Percentiles rank a stretch among this genome's conserved stretches.
These are phyloP conservation scores for Maylandia zebra DNA, from an alignment of 2,113 vertebrate genomes.

Conservation along the genomic window DNA sequence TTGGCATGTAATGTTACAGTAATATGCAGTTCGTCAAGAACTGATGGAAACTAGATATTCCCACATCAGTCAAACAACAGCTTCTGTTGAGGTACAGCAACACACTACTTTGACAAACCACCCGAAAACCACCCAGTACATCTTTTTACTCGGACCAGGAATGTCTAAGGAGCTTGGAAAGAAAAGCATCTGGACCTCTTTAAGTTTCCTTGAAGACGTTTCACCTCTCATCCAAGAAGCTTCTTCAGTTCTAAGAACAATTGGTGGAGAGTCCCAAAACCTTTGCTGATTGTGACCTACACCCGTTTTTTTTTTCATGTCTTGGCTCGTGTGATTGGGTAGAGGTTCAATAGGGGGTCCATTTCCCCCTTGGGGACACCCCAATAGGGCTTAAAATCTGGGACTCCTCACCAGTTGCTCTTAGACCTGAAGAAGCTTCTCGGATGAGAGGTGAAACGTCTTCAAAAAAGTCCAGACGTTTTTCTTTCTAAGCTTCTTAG, in stretches of 20 bases:
- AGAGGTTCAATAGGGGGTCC: fast-evolving
- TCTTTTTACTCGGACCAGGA: neutral
- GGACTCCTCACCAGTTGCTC: neutral
- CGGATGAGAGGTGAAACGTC: neutral
- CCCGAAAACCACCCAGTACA: neutral
- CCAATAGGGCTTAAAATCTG: neutral
- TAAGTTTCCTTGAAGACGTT: neutral
- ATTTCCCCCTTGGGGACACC: neutral
- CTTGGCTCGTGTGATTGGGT: neutral
- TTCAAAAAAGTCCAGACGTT: neutral
- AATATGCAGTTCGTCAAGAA: neutral
- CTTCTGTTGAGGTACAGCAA: neutral
- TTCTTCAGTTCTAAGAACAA: neutral
- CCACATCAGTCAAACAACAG: neutral
- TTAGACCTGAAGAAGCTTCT: neutral
- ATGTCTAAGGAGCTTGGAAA: neutral
- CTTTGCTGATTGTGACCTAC: neutral
- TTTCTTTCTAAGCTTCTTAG: neutral
- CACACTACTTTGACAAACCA: neutral
- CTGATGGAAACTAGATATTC: neutral
- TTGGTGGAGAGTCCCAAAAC: neutral
- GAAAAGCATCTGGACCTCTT: neutral
- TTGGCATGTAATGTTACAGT: neutral
- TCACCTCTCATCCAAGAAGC: neutral
- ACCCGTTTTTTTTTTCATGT: fast-evolving